Evolutionary conservation across 2,797 vertebrate species (phyloP).

Genomic region (Sebastes cheni): DNA sequence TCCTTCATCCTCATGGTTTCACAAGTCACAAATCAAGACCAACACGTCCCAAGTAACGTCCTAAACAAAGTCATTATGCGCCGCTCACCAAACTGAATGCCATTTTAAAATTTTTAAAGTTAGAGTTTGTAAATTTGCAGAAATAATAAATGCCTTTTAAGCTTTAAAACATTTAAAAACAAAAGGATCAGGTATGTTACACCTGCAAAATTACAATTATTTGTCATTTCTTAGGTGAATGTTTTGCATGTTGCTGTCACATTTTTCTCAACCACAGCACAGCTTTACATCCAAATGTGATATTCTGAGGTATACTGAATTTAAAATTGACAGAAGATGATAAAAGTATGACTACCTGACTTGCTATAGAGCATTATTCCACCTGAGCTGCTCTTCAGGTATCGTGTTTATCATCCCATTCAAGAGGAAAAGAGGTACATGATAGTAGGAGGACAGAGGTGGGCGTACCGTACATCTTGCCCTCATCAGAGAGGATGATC

Average conservation of each 20-base stretch:
- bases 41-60: neutral
- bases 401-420: neutral
- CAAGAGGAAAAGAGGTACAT: neutral
- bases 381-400: neutral
- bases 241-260: neutral
- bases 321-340: neutral
- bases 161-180: neutral
- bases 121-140: neutral
- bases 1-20: neutral
- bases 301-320: neutral
- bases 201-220: neutral
- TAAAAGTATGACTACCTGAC: neutral
- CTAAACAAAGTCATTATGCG: neutral
- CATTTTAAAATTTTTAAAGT: neutral
- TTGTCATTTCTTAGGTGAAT: neutral
- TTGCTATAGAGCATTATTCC: neutral
- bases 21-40: neutral
- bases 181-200: neutral
- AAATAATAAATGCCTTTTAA: neutral
- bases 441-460: conserved; percentile 22
- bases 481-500: conserved; percentile 97
- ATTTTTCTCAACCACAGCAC: neutral
- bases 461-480: conserved; percentile 98
- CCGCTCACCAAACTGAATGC: neutral
- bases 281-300: neutral